Conservation (phyloP, 1,140 invertebrate genomes). For the Euglossa dilemma region DNA sequence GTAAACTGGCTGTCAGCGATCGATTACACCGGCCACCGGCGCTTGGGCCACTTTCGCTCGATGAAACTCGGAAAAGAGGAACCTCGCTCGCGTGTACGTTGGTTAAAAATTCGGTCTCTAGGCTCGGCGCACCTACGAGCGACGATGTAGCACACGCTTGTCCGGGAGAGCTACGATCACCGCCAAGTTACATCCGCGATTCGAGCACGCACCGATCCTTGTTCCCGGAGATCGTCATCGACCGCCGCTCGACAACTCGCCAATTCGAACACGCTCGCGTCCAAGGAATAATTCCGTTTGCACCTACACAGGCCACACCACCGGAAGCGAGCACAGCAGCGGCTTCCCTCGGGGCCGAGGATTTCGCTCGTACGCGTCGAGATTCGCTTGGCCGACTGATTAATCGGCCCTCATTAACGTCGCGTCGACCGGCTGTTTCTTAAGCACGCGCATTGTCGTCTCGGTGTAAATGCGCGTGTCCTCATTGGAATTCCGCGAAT, state of each 20-base stretch:
- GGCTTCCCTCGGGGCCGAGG: conserved; percentile 27
- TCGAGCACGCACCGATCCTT: background rate
- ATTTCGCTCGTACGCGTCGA: conserved; percentile 54
- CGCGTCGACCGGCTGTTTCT: conserved; percentile 39
- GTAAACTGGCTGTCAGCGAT: conserved; percentile 27
- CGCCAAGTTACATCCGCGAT: background rate
- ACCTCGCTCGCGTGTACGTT: background rate
- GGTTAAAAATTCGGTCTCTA: background rate
- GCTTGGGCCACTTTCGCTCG: conserved; percentile 20
- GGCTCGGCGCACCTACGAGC: background rate
- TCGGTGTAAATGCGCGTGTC: conserved; percentile 1
- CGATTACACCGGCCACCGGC: conserved; percentile 28
- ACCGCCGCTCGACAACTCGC: too few relatives aligned
- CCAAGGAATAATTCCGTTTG: background rate
- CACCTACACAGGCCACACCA: background rate
- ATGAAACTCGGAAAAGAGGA: conserved; percentile 2
- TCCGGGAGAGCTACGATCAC: background rate
- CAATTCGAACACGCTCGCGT: too few relatives aligned
- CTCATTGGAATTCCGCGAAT: conserved; percentile 2
- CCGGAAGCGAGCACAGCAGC: conserved; percentile 13
- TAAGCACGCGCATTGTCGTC: conserved; percentile 43
- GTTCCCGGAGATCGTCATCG: background rate
- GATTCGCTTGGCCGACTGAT: conserved; percentile 66
- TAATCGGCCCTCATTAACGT: conserved; percentile 72
- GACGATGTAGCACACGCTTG: background rate